phyloP scores from a whole-genome alignment of 2,113 vertebrate genomes.

The Apistogramma diplotaenia region DNA sequence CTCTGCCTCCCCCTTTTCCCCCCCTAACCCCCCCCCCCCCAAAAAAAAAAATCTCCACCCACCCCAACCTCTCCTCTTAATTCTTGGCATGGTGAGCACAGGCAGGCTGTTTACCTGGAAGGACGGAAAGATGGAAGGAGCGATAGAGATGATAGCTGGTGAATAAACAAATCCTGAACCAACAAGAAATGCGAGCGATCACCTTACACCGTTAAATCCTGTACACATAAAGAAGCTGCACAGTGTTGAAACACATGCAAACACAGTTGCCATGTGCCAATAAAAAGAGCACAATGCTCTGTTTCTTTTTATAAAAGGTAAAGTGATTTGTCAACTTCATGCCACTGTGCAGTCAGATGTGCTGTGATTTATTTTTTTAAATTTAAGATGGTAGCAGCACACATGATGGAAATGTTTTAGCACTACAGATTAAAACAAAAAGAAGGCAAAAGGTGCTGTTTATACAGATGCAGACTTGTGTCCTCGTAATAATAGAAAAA shows the following conservation, averaged over 20 bases:
- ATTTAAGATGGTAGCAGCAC: neutral
- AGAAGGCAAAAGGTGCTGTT: neutral
- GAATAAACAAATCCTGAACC: slow-evolving; percentile 65
- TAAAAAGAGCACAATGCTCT: neutral
- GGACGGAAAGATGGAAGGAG: slow-evolving; percentile 28
- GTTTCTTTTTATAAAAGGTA: neutral
- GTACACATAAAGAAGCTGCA: neutral
- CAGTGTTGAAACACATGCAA: neutral
- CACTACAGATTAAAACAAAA: neutral
- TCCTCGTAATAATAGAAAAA: neutral
- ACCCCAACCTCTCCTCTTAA: slow-evolving; percentile 12
- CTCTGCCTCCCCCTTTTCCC: slow-evolving; percentile 4
- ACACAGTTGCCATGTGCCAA: neutral
- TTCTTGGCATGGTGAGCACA: slow-evolving; percentile 51
- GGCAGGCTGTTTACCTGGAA: slow-evolving; percentile 64
- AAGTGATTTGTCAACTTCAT: neutral
- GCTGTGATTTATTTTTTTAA: neutral
- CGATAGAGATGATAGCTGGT: slow-evolving; percentile 42
- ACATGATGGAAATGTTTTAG: neutral
- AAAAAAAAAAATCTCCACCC: neutral
- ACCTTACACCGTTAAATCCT: neutral
- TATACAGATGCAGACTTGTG: neutral
- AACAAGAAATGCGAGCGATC: neutral
- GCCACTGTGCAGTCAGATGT: neutral
- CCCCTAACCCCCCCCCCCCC: neutral